These are phyloP conservation scores for Hydrozoanthus gracilis DNA, from an alignment of 92 coral and sea anemone species.

Conservation along the genomic window DNA sequence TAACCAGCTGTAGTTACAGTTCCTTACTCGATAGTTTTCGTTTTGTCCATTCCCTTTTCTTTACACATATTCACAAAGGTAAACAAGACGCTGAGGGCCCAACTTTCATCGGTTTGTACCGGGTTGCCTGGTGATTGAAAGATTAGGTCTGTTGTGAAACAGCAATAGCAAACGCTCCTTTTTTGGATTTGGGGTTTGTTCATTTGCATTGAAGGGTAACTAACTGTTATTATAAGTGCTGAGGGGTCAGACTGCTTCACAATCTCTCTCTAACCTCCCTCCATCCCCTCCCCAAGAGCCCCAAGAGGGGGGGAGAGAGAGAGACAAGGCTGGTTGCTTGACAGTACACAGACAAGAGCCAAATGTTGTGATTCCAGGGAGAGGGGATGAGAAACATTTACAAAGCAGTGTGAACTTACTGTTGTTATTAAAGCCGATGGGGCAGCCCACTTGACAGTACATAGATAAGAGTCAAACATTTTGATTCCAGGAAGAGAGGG, in stretches of 20 bases:
- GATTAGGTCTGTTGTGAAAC: background rate
- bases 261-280: too few relatives aligned
- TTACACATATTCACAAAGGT: slow-evolving; percentile 86
- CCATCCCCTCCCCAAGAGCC: too few relatives aligned
- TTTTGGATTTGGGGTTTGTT: too few relatives aligned
- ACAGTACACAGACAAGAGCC: slow-evolving; percentile 53
- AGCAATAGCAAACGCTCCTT: too few relatives aligned
- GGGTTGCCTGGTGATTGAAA: slow-evolving; percentile 63
- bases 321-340: slow-evolving; percentile 34
- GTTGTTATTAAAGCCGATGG: slow-evolving; percentile 57
- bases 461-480: background rate
- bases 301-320: too few relatives aligned
- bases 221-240: slow-evolving; percentile 53
- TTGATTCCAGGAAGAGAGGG: too few relatives aligned
- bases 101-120: slow-evolving; percentile 69
- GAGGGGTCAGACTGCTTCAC: slow-evolving; percentile 67
- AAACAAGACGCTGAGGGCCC: slow-evolving; percentile 73
- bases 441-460: slow-evolving; percentile 80
- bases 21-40: slow-evolving; percentile 66
- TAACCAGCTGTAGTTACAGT: background rate
- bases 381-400: too few relatives aligned
- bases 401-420: slow-evolving; percentile 36
- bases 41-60: slow-evolving; percentile 60
- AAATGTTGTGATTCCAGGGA: too few relatives aligned
- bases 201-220: background rate